Conservation (phyloP, 2,113 vertebrate species). For the Euleptes europaea region DNA sequence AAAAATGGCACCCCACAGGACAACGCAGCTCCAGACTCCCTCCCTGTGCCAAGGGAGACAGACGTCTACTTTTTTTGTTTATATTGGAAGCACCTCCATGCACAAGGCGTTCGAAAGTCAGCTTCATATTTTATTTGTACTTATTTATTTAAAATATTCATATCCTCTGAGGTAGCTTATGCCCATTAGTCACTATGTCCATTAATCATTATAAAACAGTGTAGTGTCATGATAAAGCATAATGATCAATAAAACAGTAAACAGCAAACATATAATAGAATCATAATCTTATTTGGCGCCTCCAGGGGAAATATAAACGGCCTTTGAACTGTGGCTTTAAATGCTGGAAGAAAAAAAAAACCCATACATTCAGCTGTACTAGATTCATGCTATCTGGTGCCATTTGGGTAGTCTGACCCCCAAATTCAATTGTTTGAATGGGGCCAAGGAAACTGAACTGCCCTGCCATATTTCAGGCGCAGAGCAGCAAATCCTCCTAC, state of each 20-base stretch:
- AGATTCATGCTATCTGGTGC: neutral
- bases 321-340: neutral
- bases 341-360: neutral
- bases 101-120: neutral
- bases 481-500: neutral
- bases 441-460: neutral
- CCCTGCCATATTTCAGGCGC: neutral
- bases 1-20: too few relatives aligned
- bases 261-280: neutral
- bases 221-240: too few relatives aligned
- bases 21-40: too few relatives aligned
- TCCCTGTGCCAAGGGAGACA: too few relatives aligned
- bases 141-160: too few relatives aligned
- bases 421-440: neutral
- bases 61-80: neutral
- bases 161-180: too few relatives aligned
- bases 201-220: too few relatives aligned
- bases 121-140: neutral
- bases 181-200: too few relatives aligned
- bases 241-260: too few relatives aligned
- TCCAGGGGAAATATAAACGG: neutral
- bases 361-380: neutral
- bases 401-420: accelerated
- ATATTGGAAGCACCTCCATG: neutral
- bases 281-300: neutral